Conservation (phyloP, 2,888 invertebrate species). For the Calameuta filiformis region DNA sequence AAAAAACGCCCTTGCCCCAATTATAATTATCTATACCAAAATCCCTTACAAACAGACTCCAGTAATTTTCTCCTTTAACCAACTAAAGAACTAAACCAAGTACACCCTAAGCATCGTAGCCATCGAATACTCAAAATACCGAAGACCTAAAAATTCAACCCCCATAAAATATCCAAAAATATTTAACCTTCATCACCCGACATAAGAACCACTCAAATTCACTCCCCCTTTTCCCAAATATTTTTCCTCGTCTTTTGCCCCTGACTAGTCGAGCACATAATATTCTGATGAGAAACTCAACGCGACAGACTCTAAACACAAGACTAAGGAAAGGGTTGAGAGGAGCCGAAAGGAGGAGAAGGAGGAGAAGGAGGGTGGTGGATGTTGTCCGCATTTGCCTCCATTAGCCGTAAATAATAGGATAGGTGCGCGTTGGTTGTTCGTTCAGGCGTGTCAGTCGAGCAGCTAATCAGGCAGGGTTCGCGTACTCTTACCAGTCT, state of each 20-base stretch:
- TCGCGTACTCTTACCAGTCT: slow-evolving; percentile 15
- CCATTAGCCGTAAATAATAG: slow-evolving; percentile 60
- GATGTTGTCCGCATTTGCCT: slow-evolving; percentile 54
- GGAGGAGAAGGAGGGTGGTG: slow-evolving; percentile 1
- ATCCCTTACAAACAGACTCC: neutral
- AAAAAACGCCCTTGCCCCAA: neutral
- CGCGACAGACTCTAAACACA: neutral
- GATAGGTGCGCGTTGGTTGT: slow-evolving; percentile 23
- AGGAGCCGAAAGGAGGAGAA: neutral
- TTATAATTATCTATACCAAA: neutral
- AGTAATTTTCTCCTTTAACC: neutral
- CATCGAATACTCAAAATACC: neutral
- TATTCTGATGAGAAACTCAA: neutral
- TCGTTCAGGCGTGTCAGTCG: slow-evolving; percentile 43
- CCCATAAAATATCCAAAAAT: neutral
- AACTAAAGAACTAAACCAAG: no score
- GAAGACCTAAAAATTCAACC: neutral
- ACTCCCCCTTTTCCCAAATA: neutral
- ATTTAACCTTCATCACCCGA: neutral
- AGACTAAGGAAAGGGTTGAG: neutral
- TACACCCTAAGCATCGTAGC: neutral
- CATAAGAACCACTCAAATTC: neutral
- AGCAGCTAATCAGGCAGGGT: slow-evolving; percentile 56
- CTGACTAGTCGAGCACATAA: neutral
- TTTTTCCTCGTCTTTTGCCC: neutral